Percentiles rank a stretch among this genome's conserved stretches.
These are phyloP conservation scores for Acanthaster planci DNA, from an alignment of 35 echinoderm and acorn worm species.

Conservation along the genomic window DNA sequence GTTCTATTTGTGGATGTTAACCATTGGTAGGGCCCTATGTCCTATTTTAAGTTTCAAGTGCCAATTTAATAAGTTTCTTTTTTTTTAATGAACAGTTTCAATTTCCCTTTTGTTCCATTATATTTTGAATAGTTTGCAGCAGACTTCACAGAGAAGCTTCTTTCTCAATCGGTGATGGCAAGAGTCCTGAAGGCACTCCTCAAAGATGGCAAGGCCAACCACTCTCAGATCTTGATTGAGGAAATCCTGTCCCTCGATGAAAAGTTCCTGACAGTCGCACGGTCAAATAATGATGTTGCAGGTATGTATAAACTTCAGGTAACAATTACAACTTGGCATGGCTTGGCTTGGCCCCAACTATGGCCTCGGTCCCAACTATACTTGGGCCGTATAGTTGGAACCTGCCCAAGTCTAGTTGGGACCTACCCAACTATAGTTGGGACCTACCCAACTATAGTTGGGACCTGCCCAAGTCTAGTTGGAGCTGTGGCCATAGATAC, in stretches of 20 bases:
- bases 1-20: too few species aligned
- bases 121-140: slow-evolving; percentile 78
- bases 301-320: too few species aligned
- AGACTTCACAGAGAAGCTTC: slow-evolving; percentile 76
- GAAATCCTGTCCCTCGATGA: slow-evolving; percentile 82
- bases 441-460: too few species aligned
- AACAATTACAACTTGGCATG: too few species aligned
- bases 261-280: slow-evolving; percentile 76
- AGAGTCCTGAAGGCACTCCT: slow-evolving; percentile 29
- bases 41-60: background rate
- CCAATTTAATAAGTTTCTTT: background rate
- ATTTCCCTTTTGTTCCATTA: slow-evolving; percentile 3
- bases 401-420: too few species aligned
- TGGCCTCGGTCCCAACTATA: too few species aligned
- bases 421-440: too few species aligned
- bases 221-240: slow-evolving; percentile 81
- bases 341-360: too few species aligned
- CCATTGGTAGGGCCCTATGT: background rate
- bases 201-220: slow-evolving; percentile 44
- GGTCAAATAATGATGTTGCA: slow-evolving; percentile 79
- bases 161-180: slow-evolving; percentile 74
- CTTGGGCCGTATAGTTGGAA: too few species aligned
- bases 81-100: background rate
- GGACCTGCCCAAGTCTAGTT: too few species aligned
- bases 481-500: too few species aligned